Base-by-base conservation (phyloP, 2,888 invertebrate species). In the Coremacera marginata region DNA sequence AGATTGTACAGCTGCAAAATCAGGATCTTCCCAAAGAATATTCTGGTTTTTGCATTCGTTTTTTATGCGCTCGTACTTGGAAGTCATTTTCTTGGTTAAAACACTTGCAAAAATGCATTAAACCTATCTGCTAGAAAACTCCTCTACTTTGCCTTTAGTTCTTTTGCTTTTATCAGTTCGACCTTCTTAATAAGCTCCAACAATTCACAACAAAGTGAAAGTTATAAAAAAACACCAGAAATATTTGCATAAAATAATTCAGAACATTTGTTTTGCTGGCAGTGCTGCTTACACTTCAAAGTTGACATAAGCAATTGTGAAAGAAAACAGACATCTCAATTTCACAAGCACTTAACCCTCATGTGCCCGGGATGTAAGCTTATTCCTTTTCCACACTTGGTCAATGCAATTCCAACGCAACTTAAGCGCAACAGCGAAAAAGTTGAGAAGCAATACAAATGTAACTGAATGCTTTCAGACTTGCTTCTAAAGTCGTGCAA, bases 11-110 rank as follows among this genome's bases (percentile, higher is more conserved):
- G 96, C 96, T 3, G 96, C 95, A 90, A 97, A 97, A 89, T 96
- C 96, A 0, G 95, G 95, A 90, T 97, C 97, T 89, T 96, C 96
- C 95, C 96, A 97, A 25, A 95, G 91, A 87, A 94, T 93, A 57
- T 93, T 94, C 82, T 94, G 92, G 90, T 94, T 93, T 87, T 95
- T 91, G 90, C 96, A 96, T 84, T 93, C 92, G 85, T 93, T 92
- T 90, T 94, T 94, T 84, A 96, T 94, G 80, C 94, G 93, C 90
- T 96, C 96, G 92, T 94, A 96, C 81, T 88, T 88, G 68, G 89
- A 87, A 78, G 89, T 89, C 89, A 90, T 90, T 52, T 72, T 78
- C 72, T 1, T 16, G 52, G 14, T 5, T 14, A 51, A n/a, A 11
- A 3, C 51, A 52, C 65, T 74, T 74, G 31, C 31, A 44, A 68